These are phyloP conservation scores for Pygmarrhopalites habei DNA, from an alignment of 1,140 invertebrate genomes.

Conservation along the genomic window DNA sequence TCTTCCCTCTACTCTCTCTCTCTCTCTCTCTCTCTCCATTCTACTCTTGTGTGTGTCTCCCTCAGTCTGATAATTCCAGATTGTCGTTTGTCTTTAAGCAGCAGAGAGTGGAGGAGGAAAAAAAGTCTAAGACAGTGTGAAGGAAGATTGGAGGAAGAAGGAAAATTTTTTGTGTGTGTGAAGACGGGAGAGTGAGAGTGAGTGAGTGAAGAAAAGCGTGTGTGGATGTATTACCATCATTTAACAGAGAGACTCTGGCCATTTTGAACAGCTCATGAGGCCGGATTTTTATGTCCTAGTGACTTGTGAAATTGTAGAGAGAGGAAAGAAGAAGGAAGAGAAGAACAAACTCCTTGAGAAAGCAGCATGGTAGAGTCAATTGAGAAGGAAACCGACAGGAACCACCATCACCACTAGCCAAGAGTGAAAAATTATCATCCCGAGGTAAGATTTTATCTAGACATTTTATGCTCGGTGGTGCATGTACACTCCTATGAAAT, in stretches of 20 bases:
- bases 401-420: conserved; percentile 7
- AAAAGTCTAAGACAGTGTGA: no score
- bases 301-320: conserved; percentile 8
- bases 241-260: conserved; percentile 3
- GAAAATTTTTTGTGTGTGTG: no score
- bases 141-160: no score
- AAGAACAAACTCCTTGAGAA: conserved; percentile 10
- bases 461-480: conserved; percentile 27
- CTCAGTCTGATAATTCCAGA: conserved; percentile 18
- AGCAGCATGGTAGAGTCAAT: conserved; percentile 6
- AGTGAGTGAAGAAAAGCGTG: no score
- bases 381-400: conserved; percentile 8
- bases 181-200: no score
- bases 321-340: no score
- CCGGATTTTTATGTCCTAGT: conserved; percentile 15
- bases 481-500: conserved; percentile 37
- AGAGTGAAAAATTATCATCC: conserved; percentile 31
- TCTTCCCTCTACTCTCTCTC: no score
- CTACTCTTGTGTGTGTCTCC: no score
- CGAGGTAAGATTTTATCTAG: conserved; percentile 38
- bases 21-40: no score
- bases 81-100: conserved; percentile 13
- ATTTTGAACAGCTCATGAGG: conserved; percentile 17
- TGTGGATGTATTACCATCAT: conserved; percentile 1
- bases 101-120: no score